Conservation (phyloP, 2,113 vertebrate genomes). For the Willisornis vidua region DNA sequence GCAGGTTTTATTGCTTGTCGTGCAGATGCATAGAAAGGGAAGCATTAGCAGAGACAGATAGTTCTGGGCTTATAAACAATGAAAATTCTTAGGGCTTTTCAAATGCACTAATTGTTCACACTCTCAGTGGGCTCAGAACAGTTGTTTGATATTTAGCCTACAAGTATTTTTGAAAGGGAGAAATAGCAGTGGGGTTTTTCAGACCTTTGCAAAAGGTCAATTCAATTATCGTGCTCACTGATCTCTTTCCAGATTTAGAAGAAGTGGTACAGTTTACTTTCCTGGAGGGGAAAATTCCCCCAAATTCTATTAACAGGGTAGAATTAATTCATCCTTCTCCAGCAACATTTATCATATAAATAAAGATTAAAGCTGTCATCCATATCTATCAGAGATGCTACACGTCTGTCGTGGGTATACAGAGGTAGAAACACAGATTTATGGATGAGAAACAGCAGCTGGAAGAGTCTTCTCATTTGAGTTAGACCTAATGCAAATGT, state of each 20-base stretch:
- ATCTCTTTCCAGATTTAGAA: slow-evolving; percentile 8
- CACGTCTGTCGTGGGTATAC: background rate
- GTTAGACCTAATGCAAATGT: background rate
- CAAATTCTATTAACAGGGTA: background rate
- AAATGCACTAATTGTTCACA: background rate
- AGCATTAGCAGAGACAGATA: background rate
- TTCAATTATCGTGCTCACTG: slow-evolving; percentile 32
- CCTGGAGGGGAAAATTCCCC: background rate
- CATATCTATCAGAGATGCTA: background rate
- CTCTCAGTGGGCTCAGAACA: background rate
- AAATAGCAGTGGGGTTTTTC: background rate
- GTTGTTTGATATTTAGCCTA: slow-evolving; percentile 10
- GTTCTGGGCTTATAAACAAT: background rate
- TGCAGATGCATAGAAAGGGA: background rate
- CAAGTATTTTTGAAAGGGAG: slow-evolving; percentile 20
- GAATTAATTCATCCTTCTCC: slow-evolving; percentile 39
- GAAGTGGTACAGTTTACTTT: background rate
- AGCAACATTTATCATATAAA: background rate
- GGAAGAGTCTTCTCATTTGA: background rate
- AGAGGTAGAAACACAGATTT: background rate
- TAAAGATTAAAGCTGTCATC: background rate
- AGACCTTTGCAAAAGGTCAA: slow-evolving; percentile 50
- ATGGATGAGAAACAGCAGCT: background rate
- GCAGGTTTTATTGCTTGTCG: background rate
- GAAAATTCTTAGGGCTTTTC: background rate